Evolutionary conservation across 2,888 invertebrate genomes (phyloP), one percentile per base, ranked within the genome.

Genomic region (Scaptomyza polygonia): DNA sequence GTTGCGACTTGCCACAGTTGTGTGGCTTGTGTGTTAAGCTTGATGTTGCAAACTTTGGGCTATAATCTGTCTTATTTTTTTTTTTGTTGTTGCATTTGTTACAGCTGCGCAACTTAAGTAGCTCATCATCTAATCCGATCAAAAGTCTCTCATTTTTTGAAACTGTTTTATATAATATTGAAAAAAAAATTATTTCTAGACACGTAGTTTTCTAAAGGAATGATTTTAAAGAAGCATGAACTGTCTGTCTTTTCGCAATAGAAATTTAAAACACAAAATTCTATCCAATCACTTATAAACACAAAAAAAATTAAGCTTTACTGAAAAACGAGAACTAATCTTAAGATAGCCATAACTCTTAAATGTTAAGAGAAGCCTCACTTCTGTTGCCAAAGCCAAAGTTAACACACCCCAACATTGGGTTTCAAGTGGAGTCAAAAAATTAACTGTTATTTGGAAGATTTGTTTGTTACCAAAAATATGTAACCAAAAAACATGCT

Each of bases 381-480:
- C 52, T 68, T 72, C 45, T 32, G 53, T 53, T 55, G 40, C 30
- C 49, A 47, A 40, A 51, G 55, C 55, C 51, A 55, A 27, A 43
- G 40, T 18, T 14, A 18, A 16, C 29, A 14, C 29, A 18, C 27
- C 21, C 5, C 5, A 52, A 48, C 62, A 59, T 70, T 7, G 63
- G 70, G 48, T 71, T 61, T 58, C 79, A 70, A 65, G 66, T 67
- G 49, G 65, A 77, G 74, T 74, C 70, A 67, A 76, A 77, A 83
- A 79, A 81, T 81, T 75, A 82, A 79, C 75, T 83, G 83, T 61
- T 75, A 65, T 77, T 64, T 61, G 43, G 52, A 64, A 65, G 85
- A 82, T 76, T 83, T 83, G 86, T 78, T 58, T 52, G 66, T 67
- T 64, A 67, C 63, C 64, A 54, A 58, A 48, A 34, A 21, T 25